Base-by-base conservation (phyloP, 1,140 invertebrate species). In the Phymastichus coffea region DNA sequence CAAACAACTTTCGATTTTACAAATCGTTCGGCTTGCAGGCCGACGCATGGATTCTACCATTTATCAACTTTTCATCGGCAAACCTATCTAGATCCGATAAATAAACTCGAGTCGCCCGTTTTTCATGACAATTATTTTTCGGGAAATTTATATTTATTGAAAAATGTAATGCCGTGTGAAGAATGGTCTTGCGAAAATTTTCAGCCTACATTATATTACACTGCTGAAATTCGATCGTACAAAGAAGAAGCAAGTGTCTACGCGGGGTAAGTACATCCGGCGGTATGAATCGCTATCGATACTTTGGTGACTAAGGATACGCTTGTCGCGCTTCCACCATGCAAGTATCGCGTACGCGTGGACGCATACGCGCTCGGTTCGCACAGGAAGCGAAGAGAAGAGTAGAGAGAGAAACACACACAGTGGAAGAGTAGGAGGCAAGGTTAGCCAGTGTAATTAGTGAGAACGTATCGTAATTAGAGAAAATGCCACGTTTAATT, bases 401-500 rank as follows among this genome's bases (percentile, higher is more conserved):
- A 33, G 35, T 41, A 57, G 40, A 41, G 22, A 53, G 51, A 53
- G 61, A 56, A 43, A 28, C 62, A 54, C 41, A 52, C 30, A 57
- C 57, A 56, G 51, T 55, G 26, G 64, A 61, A 56, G 64, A 49
- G 62, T 47, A 59, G 23, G 44, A 26, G 58, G 23, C 26, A n/a
- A 66, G 69, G 71, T 70, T 75, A 71, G 71, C 70, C 73, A 69
- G 68, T 72, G 80, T 81, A 83, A 83, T 82, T 82, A 82, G 80
- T 76, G 76, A 80, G 81, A 80, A 80, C 79, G 77, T 80, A 82
- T 81, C 79, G 81, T 83, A 83, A 83, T 82, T 83, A 83, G 80
- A 81, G 81, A 83, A 83, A 83, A 83, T 82, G 80, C 81, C 78
- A 83, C 80, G 80, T 83, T 83, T 83, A 83, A 83, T 83, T 83